These are phyloP conservation scores for Scophthalmus maximus DNA, from an alignment of 2,113 vertebrate genomes.

Conservation along the genomic window DNA sequence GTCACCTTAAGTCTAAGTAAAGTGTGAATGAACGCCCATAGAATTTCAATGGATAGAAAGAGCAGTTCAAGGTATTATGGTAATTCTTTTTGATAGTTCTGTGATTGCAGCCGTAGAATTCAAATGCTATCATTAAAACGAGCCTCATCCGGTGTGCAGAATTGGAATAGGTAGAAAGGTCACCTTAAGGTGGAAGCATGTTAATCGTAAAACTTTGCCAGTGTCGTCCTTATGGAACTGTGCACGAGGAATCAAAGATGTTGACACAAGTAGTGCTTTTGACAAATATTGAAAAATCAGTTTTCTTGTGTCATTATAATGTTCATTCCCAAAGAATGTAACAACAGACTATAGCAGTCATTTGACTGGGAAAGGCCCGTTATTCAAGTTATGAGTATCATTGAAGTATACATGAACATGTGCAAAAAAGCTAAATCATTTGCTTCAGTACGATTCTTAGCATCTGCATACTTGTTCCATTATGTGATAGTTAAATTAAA, in stretches of 20 bases:
- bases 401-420: too few species aligned
- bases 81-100: not conserved
- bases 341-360: not conserved
- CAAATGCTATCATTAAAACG: not conserved
- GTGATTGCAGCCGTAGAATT: too few species aligned
- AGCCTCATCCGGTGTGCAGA: not conserved
- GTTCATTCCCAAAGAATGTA: not conserved
- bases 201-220: not conserved
- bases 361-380: not conserved
- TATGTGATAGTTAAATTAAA: too few species aligned
- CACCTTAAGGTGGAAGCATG: not conserved
- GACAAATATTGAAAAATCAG: not conserved
- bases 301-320: not conserved
- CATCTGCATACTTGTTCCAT: too few species aligned
- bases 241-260: not conserved
- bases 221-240: not conserved
- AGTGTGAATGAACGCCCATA: not conserved
- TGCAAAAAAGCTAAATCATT: too few species aligned
- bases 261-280: not conserved
- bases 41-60: not conserved
- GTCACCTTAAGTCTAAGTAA: not conserved
- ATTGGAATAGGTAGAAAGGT: conserved; percentile 8
- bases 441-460: too few species aligned
- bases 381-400: not conserved
- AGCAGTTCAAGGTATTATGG: conserved; percentile 1